Evolutionary conservation across 2,888 invertebrate genomes (phyloP), one percentile per base, ranked within the genome.

Genomic region (Dendrolimus houi): DNA sequence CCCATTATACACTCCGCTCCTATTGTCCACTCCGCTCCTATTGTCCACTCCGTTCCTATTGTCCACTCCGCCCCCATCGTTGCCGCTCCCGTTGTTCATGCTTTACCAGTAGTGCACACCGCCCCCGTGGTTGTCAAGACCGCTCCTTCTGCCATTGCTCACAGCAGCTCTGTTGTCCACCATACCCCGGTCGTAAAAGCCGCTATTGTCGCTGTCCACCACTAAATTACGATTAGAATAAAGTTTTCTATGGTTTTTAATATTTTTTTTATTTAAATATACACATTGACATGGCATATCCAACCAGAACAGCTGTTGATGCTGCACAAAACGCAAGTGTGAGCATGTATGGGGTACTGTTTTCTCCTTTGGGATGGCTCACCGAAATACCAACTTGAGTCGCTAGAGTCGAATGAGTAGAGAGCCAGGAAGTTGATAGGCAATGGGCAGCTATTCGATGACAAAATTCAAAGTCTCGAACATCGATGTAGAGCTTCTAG

Each of bases 81-180:
- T 47, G 29, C 29, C 29, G 47, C 47, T 12, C 73, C 78, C 56
- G 71, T 76, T 6, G 75, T 71, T 52, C 79, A 75, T 60, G 63
- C 75, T 6, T 69, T 73, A 29, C 76, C 80, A 14, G 68, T 80
- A 0, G 73, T 81, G 9, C 83, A 84, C 74, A 74, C 83, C 61
- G 81, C 81, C 54, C 84, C 87, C 12, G 64, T 85, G 2, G 67
- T 85, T 12, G 69, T 86, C 42, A 79, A 83, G 79, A 91, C 91
- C 58, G 89, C 89, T 54, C 83, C 85, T 3, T 65, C 74, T 0
- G 85, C 79, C 52, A 68, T 83, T 55, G 75, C 83, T 7, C 86
- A 89, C 80, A 79, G 83, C 74, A 85, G 84, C 76, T 85, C 90
- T 0, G 79, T 88, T 12, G 83, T 85, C 56, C 83, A 82, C 55